Percentiles rank a stretch among this genome's conserved stretches.
Evolutionary conservation across 37 sponge, comb jelly and placozoan species (phyloP).

Genomic region (Aplysina aerophoba): DNA sequence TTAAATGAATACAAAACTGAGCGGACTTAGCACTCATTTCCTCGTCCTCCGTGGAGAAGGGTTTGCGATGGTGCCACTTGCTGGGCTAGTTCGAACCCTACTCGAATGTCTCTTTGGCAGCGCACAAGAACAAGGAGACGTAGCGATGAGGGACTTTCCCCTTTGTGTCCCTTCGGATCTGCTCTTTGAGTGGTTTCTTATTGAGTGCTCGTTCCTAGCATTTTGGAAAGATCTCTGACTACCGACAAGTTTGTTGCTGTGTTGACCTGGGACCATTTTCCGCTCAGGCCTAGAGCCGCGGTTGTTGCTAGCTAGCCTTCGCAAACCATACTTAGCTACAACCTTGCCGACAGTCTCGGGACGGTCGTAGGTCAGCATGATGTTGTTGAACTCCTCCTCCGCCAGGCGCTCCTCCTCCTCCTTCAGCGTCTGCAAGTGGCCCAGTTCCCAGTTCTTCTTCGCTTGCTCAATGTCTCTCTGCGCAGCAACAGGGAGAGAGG

Average conservation of each 20-base stretch:
- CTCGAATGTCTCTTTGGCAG: no score
- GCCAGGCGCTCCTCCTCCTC: slow-evolving; percentile 73
- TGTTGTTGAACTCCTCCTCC: slow-evolving; percentile 59
- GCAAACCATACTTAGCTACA: slow-evolving; percentile 20
- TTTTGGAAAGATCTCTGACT: background rate
- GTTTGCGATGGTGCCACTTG: no score
- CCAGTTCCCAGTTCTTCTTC: slow-evolving; percentile 89
- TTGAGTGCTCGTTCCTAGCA: background rate
- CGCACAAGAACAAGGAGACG: no score
- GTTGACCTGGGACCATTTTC: background rate
- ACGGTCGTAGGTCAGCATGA: slow-evolving; percentile 74
- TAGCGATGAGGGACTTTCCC: no score
- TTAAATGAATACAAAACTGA: no score
- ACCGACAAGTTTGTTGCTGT: no score
- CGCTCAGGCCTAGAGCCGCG: background rate
- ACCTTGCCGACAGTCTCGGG: slow-evolving; percentile 80
- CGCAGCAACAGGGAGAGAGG: background rate
- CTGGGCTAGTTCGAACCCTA: no score
- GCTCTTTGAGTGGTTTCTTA: background rate
- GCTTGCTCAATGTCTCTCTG: slow-evolving; percentile 78
- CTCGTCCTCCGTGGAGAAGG: no score
- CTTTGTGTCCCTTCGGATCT: no score
- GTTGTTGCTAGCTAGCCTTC: background rate
- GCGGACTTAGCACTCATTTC: no score
- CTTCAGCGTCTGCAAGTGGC: slow-evolving; percentile 75